Conservation (phyloP, 2,888 invertebrate genomes). For the Dryomyza anilis region DNA sequence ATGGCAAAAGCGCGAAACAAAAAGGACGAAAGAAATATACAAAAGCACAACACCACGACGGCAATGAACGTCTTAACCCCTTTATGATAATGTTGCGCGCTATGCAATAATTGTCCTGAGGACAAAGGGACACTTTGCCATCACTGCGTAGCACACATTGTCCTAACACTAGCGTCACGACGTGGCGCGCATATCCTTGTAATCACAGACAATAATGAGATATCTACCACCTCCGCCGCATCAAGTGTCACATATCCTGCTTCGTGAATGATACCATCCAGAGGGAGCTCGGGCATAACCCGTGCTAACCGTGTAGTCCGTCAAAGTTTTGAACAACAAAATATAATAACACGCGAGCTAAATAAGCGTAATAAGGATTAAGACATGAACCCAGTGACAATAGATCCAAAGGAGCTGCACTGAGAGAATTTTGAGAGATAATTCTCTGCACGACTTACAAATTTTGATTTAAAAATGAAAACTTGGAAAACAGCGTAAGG, state of each 20-base stretch:
- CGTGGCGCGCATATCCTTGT: constrained; percentile 28
- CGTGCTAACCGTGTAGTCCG: constrained; percentile 22
- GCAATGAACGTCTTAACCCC: constrained; percentile 55
- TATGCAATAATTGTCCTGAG: constrained; percentile 54
- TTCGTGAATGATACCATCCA: constrained; percentile 33
- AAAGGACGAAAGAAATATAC: constrained; percentile 42
- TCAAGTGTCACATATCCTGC: constrained; percentile 38
- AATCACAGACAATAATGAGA: constrained; percentile 47
- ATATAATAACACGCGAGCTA: constrained; percentile 40
- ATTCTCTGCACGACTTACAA: no score
- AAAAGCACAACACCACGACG: constrained; percentile 50
- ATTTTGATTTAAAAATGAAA: no score
- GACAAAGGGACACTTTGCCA: constrained; percentile 49
- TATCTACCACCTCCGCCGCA: constrained; percentile 35
- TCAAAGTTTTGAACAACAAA: constrained; percentile 35
- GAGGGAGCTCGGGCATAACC: constrained; percentile 1
- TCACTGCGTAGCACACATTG: constrained; percentile 11
- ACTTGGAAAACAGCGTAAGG: no score
- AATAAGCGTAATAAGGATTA: constrained; percentile 53
- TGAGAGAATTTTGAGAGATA: no score
- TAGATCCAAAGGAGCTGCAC: not conserved
- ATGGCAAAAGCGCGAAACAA: not conserved
- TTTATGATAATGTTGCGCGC: constrained; percentile 55
- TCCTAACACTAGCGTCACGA: constrained; percentile 8
- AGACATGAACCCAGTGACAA: constrained; percentile 42